Conservation (phyloP, 1,140 invertebrate species). For the Leptoteleia sp. region DNA sequence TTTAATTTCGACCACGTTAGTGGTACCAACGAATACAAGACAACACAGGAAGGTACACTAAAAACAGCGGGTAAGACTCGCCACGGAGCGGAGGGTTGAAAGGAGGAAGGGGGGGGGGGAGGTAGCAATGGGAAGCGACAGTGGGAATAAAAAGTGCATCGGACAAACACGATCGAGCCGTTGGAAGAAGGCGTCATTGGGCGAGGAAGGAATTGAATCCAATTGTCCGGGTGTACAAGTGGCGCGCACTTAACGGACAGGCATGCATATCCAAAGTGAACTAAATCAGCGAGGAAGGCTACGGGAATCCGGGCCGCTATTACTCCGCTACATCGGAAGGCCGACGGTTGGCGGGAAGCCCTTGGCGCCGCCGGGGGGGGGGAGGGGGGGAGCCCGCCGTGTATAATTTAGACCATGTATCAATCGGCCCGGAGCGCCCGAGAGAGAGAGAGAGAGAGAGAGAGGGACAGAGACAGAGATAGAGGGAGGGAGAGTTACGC, state of each 20-base stretch:
- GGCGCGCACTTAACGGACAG: conserved; percentile 38
- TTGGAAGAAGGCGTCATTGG: conserved; percentile 7
- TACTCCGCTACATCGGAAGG: conserved; percentile 31
- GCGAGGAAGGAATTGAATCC: conserved; percentile 34
- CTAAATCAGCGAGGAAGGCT: conserved; percentile 46
- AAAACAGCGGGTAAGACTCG: no score
- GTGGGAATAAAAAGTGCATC: background rate
- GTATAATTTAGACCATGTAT: conserved; percentile 64
- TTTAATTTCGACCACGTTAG: no score
- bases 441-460: no score
- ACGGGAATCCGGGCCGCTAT: conserved; percentile 34
- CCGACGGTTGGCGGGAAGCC: conserved; percentile 1
- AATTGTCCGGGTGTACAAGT: conserved; percentile 29
- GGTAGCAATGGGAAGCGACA: no score
- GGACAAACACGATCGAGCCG: background rate
- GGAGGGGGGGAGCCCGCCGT: conserved; percentile 34
- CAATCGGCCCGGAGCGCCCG: conserved; percentile 48
- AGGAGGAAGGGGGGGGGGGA: no score
- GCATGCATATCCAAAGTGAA: conserved; percentile 34
- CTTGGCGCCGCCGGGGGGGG: conserved; percentile 3
- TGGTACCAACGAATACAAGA: no score
- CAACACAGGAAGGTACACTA: no score
- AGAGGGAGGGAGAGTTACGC: conserved; percentile 16
- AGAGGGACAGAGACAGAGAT: conserved; percentile 16
- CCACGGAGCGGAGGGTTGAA: no score